Conservation (phyloP, 2,113 vertebrate genomes). For the Hippotragus niger region DNA sequence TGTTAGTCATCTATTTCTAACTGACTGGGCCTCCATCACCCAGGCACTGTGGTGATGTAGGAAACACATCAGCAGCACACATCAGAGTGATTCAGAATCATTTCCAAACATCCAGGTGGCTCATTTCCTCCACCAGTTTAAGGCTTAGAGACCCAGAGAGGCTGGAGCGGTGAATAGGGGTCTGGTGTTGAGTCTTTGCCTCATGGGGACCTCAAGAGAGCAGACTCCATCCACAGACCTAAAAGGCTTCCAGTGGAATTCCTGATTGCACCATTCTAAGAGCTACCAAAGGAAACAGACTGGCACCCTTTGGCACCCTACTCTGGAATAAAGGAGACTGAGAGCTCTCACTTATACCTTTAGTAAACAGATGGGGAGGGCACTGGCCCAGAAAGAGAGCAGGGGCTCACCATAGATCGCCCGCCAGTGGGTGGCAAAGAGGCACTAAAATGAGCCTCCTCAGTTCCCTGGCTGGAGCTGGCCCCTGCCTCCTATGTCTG, state of each 20-base stretch:
- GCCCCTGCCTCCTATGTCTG: neutral
- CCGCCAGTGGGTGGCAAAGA: neutral
- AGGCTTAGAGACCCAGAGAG: neutral
- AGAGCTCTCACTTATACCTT: neutral
- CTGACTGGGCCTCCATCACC: neutral
- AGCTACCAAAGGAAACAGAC: neutral
- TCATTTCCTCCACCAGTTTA: neutral
- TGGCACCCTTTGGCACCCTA: accelerated
- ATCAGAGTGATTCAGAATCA: neutral
- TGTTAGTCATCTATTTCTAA: neutral
- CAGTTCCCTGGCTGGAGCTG: accelerated
- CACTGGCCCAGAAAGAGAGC: no score
- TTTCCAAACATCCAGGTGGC: no score
- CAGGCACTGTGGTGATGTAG: neutral
- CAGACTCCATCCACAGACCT: accelerated
- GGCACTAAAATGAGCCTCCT: neutral
- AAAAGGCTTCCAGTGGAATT: accelerated
- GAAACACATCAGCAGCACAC: neutral
- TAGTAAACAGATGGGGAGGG: accelerated
- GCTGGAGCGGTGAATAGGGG: accelerated
- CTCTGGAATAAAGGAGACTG: no score
- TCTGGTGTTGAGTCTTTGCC: neutral
- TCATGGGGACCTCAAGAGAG: accelerated
- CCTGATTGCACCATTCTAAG: accelerated
- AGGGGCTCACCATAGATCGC: accelerated